These are phyloP conservation scores for Chaetodon auriga DNA, from an alignment of 2,113 vertebrate species.

Conservation along the genomic window DNA sequence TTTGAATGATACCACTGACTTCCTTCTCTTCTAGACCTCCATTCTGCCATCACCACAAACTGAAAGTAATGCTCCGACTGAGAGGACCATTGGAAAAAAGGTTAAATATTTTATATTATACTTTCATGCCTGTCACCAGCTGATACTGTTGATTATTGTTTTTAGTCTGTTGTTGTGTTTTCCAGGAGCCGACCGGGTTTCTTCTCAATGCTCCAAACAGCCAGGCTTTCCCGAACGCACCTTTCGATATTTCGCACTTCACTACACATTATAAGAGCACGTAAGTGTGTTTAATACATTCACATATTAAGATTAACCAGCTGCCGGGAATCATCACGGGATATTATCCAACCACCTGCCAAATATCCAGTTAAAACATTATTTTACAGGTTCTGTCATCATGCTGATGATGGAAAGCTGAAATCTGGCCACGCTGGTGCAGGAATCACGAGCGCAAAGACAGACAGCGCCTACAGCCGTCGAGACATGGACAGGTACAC, in stretches of 20 bases:
- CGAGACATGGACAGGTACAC: conserved; percentile 64
- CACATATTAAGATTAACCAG: neutral
- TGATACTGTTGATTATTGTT: neutral
- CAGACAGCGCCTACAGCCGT: conserved; percentile 41
- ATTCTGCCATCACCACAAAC: neutral
- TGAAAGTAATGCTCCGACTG: neutral
- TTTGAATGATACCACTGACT: conserved; percentile 4
- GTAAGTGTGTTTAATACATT: conserved; percentile 54
- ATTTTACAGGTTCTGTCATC: conserved; percentile 57
- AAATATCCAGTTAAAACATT: neutral
- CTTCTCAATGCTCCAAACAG: conserved; percentile 61
- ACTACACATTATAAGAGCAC: conserved; percentile 65
- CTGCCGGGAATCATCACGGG: no score
- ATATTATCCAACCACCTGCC: neutral
- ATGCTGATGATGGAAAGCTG: neutral
- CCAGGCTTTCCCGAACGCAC: conserved; percentile 34
- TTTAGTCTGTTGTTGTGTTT: conserved; percentile 44
- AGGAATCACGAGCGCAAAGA: conserved; percentile 38
- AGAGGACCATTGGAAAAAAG: conserved; percentile 54
- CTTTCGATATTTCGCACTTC: conserved; percentile 61
- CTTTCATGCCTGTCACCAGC: neutral
- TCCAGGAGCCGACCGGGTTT: conserved; percentile 66
- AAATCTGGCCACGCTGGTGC: neutral
- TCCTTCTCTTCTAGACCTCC: conserved; percentile 41
- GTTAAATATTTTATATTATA: conserved; percentile 11